Evolutionary conservation across 2,797 vertebrate species (phyloP).

Genomic region (Lithobates pipiens): DNA sequence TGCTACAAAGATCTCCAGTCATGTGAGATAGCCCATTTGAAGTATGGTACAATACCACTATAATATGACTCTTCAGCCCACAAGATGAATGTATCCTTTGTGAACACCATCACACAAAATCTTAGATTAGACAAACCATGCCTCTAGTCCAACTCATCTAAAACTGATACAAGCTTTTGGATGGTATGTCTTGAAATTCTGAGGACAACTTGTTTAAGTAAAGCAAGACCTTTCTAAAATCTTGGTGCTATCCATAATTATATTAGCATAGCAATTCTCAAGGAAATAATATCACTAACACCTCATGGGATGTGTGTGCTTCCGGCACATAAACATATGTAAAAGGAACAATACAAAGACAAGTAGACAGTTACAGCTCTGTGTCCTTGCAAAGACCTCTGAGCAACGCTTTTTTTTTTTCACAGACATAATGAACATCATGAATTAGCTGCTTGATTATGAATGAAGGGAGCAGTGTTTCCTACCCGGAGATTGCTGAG

Average conservation of each 20-base stretch:
- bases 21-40: too few species aligned
- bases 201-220: neutral
- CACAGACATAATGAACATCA: slow-evolving; percentile 29
- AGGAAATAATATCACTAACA: neutral
- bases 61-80: too few species aligned
- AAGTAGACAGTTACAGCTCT: slow-evolving; percentile 11
- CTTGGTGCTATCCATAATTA: neutral
- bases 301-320: neutral
- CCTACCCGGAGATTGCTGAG: slow-evolving; percentile 94
- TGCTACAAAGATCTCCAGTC: too few species aligned
- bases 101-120: too few species aligned
- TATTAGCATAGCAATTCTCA: neutral
- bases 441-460: slow-evolving; percentile 22
- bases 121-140: too few species aligned
- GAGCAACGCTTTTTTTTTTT: slow-evolving; percentile 17
- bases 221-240: neutral
- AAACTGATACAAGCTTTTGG: neutral
- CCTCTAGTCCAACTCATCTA: too few species aligned
- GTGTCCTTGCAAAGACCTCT: slow-evolving; percentile 60
- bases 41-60: too few species aligned
- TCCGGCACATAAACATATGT: neutral
- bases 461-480: slow-evolving; percentile 50
- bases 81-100: too few species aligned
- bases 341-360: neutral
- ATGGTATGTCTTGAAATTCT: neutral